phyloP scores from a whole-genome alignment of 1,140 invertebrate genomes.

The Zaprionus inermis region DNA sequence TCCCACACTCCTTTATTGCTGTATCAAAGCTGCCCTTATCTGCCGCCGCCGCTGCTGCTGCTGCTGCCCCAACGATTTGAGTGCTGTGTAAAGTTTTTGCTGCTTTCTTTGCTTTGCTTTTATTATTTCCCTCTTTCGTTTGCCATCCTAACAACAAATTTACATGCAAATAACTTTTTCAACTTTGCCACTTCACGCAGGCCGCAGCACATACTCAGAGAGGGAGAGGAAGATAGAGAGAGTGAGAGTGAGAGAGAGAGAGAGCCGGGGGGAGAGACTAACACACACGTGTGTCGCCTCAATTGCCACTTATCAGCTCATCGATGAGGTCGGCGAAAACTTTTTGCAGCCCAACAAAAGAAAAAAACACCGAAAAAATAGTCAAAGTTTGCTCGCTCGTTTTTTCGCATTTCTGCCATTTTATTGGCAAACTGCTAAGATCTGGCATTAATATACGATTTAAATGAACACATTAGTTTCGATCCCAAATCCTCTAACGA shows the following conservation, averaged over 20 bases:
- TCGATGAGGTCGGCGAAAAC: constrained; percentile 71
- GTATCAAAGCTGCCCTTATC: constrained; percentile 46
- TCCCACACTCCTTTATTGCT: constrained; percentile 25
- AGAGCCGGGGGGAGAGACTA: constrained; percentile 5
- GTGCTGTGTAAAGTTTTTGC: constrained; percentile 66
- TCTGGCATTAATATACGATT: constrained; percentile 71
- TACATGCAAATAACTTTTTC: constrained; percentile 82
- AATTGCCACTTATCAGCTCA: constrained; percentile 80
- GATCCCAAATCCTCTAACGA: constrained; percentile 67
- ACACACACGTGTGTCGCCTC: constrained; percentile 58
- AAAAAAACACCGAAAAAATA: constrained; percentile 23
- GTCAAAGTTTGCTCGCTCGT: constrained; percentile 45
- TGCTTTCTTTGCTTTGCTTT: constrained; percentile 36
- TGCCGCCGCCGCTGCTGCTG: constrained; percentile 28
- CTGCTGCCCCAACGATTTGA: constrained; percentile 40
- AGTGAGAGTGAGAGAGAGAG: background rate
- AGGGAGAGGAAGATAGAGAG: background rate
- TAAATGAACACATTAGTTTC: constrained; percentile 74
- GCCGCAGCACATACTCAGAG: constrained; percentile 27
- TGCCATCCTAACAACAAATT: constrained; percentile 80
- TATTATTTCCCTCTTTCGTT: constrained; percentile 53
- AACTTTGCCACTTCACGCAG: constrained; percentile 70
- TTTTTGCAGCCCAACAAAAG: constrained; percentile 34
- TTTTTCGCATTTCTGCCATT: constrained; percentile 40
- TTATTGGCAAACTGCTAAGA: constrained; percentile 57